phyloP scores from a whole-genome alignment of 2,888 invertebrate genomes.

The Drosophila atripex region DNA sequence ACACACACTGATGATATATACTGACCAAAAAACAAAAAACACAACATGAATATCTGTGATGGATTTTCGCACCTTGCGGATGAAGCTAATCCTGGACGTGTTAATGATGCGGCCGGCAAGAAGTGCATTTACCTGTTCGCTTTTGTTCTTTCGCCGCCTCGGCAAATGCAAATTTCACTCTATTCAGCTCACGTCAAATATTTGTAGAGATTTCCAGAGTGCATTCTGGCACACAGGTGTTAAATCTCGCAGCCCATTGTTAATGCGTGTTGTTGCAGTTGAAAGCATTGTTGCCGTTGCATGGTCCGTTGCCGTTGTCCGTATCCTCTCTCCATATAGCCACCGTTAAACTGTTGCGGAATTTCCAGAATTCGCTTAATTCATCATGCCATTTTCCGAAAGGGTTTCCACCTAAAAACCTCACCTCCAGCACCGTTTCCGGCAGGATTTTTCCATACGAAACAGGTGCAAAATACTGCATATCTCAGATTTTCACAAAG shows the following conservation, averaged over 20 bases:
- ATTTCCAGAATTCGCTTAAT: constrained; percentile 73
- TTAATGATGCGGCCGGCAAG: constrained; percentile 57
- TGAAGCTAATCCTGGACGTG: constrained; percentile 62
- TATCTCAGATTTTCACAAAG: no score
- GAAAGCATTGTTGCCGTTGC: constrained; percentile 27
- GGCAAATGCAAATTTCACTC: constrained; percentile 72
- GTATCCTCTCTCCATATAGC: constrained; percentile 14
- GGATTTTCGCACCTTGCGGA: constrained; percentile 72
- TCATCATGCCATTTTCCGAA: constrained; percentile 53
- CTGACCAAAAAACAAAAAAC: not conserved
- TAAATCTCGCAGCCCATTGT: constrained; percentile 72
- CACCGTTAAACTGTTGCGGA: constrained; percentile 65
- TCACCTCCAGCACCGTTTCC: constrained; percentile 22
- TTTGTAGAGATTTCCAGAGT: constrained; percentile 75
- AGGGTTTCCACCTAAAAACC: constrained; percentile 54
- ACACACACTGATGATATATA: not conserved
- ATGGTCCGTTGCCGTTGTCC: constrained; percentile 25
- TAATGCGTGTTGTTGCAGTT: constrained; percentile 55
- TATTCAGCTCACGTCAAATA: constrained; percentile 71
- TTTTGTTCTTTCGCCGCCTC: constrained; percentile 71
- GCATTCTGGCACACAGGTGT: constrained; percentile 77
- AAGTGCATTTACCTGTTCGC: constrained; percentile 62
- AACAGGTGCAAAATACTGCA: constrained; percentile 19
- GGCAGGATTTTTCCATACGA: constrained; percentile 36
- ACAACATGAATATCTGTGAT: constrained; percentile 42